Evolutionary conservation across 1,140 invertebrate genomes (phyloP).

Genomic region (Drosophila jambulina): DNA sequence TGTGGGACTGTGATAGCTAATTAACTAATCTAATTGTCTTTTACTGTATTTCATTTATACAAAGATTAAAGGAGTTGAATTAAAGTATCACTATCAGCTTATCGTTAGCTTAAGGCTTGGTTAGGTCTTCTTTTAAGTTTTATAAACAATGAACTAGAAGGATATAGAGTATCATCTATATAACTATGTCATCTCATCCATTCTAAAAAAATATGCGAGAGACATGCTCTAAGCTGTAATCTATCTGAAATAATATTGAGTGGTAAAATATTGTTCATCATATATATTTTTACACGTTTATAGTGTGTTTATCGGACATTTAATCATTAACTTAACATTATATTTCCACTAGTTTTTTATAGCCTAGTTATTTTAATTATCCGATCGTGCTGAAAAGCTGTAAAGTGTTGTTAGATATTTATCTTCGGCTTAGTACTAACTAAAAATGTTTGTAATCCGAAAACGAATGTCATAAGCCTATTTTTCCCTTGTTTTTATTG

Average conservation of each 20-base stretch:
- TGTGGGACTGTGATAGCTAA: too few relatives aligned
- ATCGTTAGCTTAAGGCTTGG: too few relatives aligned
- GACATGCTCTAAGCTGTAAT: neutral
- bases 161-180: too few relatives aligned
- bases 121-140: too few relatives aligned
- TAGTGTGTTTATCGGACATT: neutral
- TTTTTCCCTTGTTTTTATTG: slow-evolving; percentile 10
- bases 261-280: neutral
- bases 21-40: too few relatives aligned
- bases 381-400: slow-evolving; percentile 20
- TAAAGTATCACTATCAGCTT: neutral
- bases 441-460: neutral
- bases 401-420: neutral
- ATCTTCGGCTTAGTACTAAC: slow-evolving; percentile 1
- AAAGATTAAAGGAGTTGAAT: neutral
- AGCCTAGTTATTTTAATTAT: neutral
- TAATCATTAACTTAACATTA: neutral
- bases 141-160: too few relatives aligned
- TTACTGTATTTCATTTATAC: neutral
- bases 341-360: neutral
- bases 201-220: too few relatives aligned
- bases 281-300: slow-evolving; percentile 2
- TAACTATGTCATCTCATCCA: too few relatives aligned
- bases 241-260: neutral
- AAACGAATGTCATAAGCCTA: neutral